Evolutionary conservation across 37 sponge, comb jelly and placozoan genomes (phyloP).

Genomic region (Theonella swinhoei): DNA sequence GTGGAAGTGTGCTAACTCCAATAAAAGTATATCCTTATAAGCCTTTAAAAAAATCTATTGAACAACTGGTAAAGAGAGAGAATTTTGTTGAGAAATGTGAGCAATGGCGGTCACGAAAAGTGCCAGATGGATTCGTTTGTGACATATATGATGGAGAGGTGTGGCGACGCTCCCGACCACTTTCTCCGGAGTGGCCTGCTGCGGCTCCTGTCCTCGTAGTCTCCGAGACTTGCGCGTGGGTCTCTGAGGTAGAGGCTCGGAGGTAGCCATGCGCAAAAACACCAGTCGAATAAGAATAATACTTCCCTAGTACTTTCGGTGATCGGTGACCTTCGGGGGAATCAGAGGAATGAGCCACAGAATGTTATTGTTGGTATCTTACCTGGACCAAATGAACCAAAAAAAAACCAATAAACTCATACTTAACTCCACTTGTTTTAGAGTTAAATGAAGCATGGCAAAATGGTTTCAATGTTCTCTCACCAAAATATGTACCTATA

Average conservation of each 20-base stretch:
- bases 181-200: too few relatives aligned
- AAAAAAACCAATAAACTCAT: conserved; percentile 47
- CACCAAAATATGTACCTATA: background rate
- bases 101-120: conserved; percentile 18
- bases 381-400: conserved; percentile 54
- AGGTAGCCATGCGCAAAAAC: too few relatives aligned
- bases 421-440: conserved; percentile 47
- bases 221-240: too few relatives aligned
- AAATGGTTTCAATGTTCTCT: background rate
- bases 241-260: too few relatives aligned
- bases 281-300: too few relatives aligned
- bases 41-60: conserved; percentile 9
- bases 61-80: conserved; percentile 9
- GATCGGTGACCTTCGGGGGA: conserved; percentile 49
- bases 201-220: too few relatives aligned
- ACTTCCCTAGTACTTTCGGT: too few relatives aligned
- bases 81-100: conserved; percentile 33
- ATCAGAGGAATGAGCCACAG: conserved; percentile 27
- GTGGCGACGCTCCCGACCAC: too few relatives aligned
- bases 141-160: conserved; percentile 65
- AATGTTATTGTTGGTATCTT: conserved; percentile 54
- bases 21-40: conserved; percentile 42
- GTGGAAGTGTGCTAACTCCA: conserved; percentile 16
- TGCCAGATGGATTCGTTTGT: background rate
- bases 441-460: conserved; percentile 26